Evolutionary conservation across 2,888 invertebrate genomes (phyloP).

Genomic region (Mesochorus sp.): DNA sequence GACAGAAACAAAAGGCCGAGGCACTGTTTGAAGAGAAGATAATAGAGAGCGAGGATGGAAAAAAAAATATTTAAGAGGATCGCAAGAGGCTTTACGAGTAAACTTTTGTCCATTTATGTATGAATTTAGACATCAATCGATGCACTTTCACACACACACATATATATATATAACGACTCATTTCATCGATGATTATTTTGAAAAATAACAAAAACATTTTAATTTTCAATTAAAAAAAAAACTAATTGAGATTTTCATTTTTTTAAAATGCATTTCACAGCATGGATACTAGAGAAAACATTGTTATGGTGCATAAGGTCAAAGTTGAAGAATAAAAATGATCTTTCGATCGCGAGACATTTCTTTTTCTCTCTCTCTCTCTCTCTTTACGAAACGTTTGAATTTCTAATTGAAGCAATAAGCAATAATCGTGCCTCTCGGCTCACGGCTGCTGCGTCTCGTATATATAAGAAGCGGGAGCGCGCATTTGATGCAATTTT

Average conservation of each 20-base stretch:
- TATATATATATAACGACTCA: too few species aligned
- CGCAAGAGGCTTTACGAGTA: too few species aligned
- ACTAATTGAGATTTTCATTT: too few species aligned
- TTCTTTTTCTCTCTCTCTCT: too few species aligned
- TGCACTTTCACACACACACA: too few species aligned
- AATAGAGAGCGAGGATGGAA: neutral
- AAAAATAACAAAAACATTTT: too few species aligned
- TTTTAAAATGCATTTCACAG: too few species aligned
- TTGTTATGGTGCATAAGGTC: neutral
- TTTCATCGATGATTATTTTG: too few species aligned
- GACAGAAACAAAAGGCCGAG: constrained; percentile 15
- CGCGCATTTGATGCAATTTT: constrained; percentile 47
- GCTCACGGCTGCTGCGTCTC: constrained; percentile 49
- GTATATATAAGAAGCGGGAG: neutral
- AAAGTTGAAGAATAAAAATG: neutral
- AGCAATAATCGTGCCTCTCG: constrained; percentile 62
- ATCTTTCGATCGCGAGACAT: neutral
- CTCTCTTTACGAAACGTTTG: neutral
- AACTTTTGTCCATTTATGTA: neutral
- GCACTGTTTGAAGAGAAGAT: too few species aligned
- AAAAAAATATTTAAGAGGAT: neutral
- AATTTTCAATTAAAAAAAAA: constrained; percentile 28
- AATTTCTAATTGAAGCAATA: constrained; percentile 42
- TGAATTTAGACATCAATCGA: neutral
- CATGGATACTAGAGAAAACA: constrained; percentile 5